phyloP scores from a whole-genome alignment of 2,797 vertebrate species.

The Furcifer pardalis region DNA sequence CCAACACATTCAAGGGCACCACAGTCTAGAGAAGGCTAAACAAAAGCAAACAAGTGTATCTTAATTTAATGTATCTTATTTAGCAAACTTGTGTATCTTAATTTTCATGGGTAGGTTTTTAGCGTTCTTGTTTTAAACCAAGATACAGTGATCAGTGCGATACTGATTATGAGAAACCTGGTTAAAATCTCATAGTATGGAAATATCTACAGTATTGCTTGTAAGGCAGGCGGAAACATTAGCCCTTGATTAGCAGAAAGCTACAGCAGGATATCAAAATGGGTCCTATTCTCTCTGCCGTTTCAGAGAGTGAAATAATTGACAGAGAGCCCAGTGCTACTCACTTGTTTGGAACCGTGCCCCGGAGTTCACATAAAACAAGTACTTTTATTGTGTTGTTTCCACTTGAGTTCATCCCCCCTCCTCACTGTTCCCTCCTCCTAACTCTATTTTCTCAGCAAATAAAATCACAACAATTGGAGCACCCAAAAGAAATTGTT shows the following conservation, averaged over 20 bases:
- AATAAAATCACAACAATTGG: neutral
- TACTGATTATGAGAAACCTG: neutral
- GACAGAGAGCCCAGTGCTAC: conserved; percentile 17
- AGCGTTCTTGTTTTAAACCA: neutral
- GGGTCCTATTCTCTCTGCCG: neutral
- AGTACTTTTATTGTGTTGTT: conserved; percentile 15
- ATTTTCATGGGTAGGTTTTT: neutral
- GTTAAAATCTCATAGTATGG: neutral
- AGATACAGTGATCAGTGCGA: neutral
- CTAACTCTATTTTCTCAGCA: neutral
- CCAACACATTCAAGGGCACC: neutral
- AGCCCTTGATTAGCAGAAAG: conserved; percentile 4
- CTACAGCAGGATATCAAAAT: conserved; percentile 18
- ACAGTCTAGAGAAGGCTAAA: neutral
- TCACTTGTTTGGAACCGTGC: neutral
- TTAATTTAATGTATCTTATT: too few relatives aligned
- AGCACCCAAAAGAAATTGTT: neutral
- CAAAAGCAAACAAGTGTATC: neutral
- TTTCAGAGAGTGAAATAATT: conserved; percentile 43
- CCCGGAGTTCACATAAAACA: conserved; percentile 11
- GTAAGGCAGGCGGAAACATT: conserved; percentile 2
- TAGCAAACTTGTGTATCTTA: neutral
- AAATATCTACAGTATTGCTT: neutral
- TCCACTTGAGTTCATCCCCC: conserved; percentile 5
- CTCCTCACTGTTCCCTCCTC: neutral